Percentiles rank a stretch among this genome's conserved stretches.
Evolutionary conservation across 2,888 invertebrate species (phyloP).

Genomic region (Seira ritae): DNA sequence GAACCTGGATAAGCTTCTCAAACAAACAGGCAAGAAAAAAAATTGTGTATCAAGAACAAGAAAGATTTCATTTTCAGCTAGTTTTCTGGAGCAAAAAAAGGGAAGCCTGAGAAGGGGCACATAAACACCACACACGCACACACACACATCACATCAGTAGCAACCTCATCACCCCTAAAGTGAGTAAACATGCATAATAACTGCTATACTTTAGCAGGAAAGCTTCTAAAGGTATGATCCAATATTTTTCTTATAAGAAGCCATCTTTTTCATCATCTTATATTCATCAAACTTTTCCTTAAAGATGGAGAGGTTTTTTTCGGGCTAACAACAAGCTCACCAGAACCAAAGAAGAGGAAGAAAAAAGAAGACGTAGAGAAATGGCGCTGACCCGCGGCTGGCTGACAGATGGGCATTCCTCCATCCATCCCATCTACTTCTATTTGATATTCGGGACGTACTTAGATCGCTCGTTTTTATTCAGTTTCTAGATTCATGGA

Average conservation of each 20-base stretch:
- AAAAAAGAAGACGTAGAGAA: conserved; percentile 37
- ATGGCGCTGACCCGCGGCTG: conserved; percentile 51
- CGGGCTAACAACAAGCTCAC: too few species aligned
- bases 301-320: too few species aligned
- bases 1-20: conserved; percentile 15
- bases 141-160: conserved; percentile 19
- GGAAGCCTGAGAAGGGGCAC: conserved; percentile 16
- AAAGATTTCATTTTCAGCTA: conserved; percentile 42
- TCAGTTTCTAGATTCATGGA: background rate
- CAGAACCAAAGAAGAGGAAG: too few species aligned
- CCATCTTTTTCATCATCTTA: conserved; percentile 1
- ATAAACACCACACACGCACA: background rate
- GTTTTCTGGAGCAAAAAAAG: conserved; percentile 39
- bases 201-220: too few species aligned
- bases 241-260: too few species aligned
- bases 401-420: conserved; percentile 66
- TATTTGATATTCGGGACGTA: conserved; percentile 5
- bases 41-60: conserved; percentile 1
- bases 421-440: conserved; percentile 44
- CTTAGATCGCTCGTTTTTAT: background rate
- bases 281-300: too few species aligned
- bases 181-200: background rate
- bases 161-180: conserved; percentile 32
- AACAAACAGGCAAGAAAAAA: background rate
- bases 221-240: too few species aligned